phyloP scores from a whole-genome alignment of 1,140 invertebrate genomes.

The Choristoneura fumiferana region DNA sequence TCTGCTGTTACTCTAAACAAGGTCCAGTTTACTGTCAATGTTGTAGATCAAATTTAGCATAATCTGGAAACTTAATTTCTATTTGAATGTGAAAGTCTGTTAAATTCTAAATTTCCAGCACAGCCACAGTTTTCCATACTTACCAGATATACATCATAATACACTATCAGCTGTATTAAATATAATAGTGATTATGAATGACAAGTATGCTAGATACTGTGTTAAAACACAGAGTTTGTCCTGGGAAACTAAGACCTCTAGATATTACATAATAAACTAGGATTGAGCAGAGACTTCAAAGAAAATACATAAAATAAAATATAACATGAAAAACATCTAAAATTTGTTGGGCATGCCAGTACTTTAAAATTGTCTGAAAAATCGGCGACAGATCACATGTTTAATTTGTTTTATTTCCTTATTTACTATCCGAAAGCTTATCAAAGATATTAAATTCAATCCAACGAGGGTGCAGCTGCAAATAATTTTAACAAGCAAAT shows the following conservation, averaged over 20 bases:
- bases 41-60: too few species aligned
- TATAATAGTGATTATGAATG: slow-evolving; percentile 4
- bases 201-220: slow-evolving; percentile 14
- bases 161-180: background rate
- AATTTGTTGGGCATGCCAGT: slow-evolving; percentile 2
- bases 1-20: too few species aligned
- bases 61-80: background rate
- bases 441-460: background rate
- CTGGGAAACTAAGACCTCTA: background rate
- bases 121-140: slow-evolving; percentile 51
- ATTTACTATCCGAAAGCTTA: slow-evolving; percentile 3
- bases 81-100: slow-evolving; percentile 8
- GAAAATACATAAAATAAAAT: slow-evolving; percentile 2
- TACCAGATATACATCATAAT: slow-evolving; percentile 27
- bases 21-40: too few species aligned
- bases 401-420: background rate
- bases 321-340: slow-evolving; percentile 10
- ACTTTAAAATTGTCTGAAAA: slow-evolving; percentile 9
- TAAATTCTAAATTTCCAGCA: slow-evolving; percentile 33
- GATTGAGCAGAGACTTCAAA: slow-evolving; percentile 4
- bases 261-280: slow-evolving; percentile 4
- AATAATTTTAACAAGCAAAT: slow-evolving; percentile 11
- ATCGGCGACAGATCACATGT: background rate
- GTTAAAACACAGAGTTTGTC: background rate
- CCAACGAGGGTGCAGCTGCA: background rate